Evolutionary conservation across 2,888 invertebrate species (phyloP).

Genomic region (Tubulanus polymorphus): DNA sequence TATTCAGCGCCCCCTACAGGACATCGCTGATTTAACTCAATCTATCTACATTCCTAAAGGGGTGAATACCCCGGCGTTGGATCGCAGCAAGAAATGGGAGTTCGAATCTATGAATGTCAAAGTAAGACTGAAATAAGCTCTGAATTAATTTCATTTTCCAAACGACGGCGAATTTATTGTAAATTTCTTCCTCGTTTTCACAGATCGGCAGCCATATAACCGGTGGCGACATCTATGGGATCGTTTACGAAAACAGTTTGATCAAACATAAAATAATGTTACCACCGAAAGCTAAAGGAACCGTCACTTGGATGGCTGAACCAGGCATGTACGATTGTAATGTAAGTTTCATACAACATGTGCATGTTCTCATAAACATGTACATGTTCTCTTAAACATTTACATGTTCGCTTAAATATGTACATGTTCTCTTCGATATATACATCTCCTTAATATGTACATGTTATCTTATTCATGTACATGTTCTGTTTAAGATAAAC

Average conservation of each 20-base stretch:
- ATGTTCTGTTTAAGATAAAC: no score
- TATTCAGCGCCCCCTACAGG: conserved; percentile 95
- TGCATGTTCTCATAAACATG: background rate
- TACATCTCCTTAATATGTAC: no score
- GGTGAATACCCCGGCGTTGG: conserved; percentile 88
- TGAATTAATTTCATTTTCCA: background rate
- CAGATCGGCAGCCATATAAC: conserved; percentile 95
- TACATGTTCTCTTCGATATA: no score
- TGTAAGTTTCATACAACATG: conserved; percentile 69
- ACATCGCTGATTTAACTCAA: conserved; percentile 86
- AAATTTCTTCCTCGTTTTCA: conserved; percentile 19
- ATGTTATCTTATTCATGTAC: no score
- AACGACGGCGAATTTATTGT: background rate
- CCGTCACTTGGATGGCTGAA: conserved; percentile 91
- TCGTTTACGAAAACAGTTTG: conserved; percentile 94
- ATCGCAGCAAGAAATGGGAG: conserved; percentile 81
- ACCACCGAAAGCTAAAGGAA: conserved; percentile 92
- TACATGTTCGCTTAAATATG: no score
- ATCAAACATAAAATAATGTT: conserved; percentile 96
- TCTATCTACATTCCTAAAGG: conserved; percentile 99
- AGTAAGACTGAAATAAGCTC: conserved; percentile 20
- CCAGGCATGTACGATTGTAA: conserved; percentile 86
- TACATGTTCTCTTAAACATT: no score
- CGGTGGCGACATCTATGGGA: conserved; percentile 94
- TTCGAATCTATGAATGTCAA: conserved; percentile 58